Conservation (phyloP, 2,113 vertebrate genomes). For the Gymnocephalus cernua region DNA sequence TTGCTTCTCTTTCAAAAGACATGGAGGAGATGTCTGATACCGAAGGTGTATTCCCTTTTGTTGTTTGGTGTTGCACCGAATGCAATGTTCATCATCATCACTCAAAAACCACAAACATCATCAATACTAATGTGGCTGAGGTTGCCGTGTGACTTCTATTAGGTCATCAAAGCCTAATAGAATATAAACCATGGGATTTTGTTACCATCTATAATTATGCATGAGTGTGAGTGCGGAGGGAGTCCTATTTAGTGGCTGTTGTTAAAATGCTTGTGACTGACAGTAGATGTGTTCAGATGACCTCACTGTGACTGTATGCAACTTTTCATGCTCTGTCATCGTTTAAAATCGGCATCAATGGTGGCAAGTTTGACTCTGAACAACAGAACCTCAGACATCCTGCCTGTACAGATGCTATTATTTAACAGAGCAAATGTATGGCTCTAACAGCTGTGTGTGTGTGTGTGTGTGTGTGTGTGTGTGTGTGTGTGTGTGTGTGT, state of each 20-base stretch:
- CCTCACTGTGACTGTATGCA: conserved; percentile 5
- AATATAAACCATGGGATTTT: neutral
- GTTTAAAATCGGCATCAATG: neutral
- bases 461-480: conserved; percentile 9
- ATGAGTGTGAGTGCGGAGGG: conserved; percentile 16
- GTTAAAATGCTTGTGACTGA: conserved; percentile 18
- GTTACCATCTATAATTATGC: conserved; percentile 22
- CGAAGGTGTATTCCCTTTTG: conserved; percentile 50
- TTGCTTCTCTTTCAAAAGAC: conserved; percentile 62
- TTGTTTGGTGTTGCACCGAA: conserved; percentile 24
- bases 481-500: neutral
- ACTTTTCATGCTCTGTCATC: neutral
- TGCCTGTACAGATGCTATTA: conserved; percentile 25
- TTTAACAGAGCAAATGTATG: neutral
- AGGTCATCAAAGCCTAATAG: conserved; percentile 39
- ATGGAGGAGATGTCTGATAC: conserved; percentile 50
- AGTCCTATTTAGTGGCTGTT: neutral
- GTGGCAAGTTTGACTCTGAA: neutral
- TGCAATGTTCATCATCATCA: conserved; percentile 27
- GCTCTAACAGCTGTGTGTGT: conserved; percentile 29
- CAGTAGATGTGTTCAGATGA: conserved; percentile 14
- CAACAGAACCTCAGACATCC: neutral
- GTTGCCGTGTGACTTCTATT: conserved; percentile 48
- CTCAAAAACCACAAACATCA: conserved; percentile 21
- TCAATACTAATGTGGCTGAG: conserved; percentile 1